Conservation (phyloP, 2,888 invertebrate species). For the Fragum whitleyi region DNA sequence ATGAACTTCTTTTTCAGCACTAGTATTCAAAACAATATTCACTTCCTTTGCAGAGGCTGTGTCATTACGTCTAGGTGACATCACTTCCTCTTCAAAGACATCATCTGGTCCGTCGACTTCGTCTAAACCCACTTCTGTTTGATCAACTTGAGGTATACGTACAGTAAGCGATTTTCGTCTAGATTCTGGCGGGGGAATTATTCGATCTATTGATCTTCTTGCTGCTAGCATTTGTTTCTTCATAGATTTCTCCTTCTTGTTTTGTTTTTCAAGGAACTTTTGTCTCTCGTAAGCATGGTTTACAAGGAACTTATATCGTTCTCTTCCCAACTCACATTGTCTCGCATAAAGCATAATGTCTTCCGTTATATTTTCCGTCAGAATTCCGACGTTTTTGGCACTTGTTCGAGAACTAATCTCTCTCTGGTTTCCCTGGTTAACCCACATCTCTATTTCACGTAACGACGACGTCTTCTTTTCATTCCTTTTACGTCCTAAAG, state of each 20-base stretch:
- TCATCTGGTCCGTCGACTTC: background rate
- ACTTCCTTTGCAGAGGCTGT: background rate
- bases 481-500: slow-evolving; percentile 43
- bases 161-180: slow-evolving; percentile 38
- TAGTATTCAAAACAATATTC: slow-evolving; percentile 3
- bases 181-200: slow-evolving; percentile 15
- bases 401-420: slow-evolving; percentile 36
- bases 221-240: slow-evolving; percentile 46
- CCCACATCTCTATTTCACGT: slow-evolving; percentile 81
- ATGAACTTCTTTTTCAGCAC: slow-evolving; percentile 21
- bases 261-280: slow-evolving; percentile 77
- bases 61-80: background rate
- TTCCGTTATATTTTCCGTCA: slow-evolving; percentile 82
- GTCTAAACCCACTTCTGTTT: slow-evolving; percentile 12
- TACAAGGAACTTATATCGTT: slow-evolving; percentile 79
- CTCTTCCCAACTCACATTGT: slow-evolving; percentile 80
- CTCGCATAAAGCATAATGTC: slow-evolving; percentile 78
- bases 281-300: slow-evolving; percentile 79
- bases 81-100: background rate
- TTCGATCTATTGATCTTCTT: slow-evolving; percentile 43
- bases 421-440: slow-evolving; percentile 54
- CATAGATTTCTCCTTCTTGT: slow-evolving; percentile 67
- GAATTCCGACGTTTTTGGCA: slow-evolving; percentile 74
- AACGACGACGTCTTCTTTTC: slow-evolving; percentile 71
- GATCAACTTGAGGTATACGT: slow-evolving; percentile 51